phyloP scores from a whole-genome alignment of 2,113 vertebrate species.

The Recurvirostra avosetta region DNA sequence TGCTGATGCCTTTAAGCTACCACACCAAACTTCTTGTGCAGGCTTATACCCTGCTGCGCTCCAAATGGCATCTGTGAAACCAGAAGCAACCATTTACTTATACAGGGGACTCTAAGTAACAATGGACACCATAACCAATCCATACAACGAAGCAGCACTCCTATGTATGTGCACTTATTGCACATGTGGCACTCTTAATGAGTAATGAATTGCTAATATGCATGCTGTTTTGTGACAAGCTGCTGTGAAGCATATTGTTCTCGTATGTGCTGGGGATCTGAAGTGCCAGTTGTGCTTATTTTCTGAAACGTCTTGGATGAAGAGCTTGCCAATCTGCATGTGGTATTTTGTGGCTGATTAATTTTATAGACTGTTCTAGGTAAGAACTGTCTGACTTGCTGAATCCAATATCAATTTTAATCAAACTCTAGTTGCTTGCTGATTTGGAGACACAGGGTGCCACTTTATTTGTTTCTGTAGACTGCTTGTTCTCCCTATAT shows the following conservation, averaged over 20 bases:
- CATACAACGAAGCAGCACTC: not conserved
- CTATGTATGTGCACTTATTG: not conserved
- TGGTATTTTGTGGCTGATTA: not conserved
- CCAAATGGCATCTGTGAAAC: not conserved
- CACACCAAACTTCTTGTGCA: not conserved
- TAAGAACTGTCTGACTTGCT: not conserved
- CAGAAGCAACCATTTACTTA: not conserved
- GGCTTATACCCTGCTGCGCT: not conserved
- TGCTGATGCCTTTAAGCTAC: not conserved
- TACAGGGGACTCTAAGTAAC: not conserved
- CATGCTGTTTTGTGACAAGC: not conserved
- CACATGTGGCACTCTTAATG: not conserved
- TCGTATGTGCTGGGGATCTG: not conserved
- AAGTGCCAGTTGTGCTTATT: not conserved
- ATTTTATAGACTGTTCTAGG: constrained; percentile 16
- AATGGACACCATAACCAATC: not conserved
- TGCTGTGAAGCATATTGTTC: not conserved
- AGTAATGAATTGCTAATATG: not conserved
- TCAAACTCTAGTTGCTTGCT: constrained; percentile 1
- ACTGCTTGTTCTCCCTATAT: not conserved
- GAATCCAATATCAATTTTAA: constrained; percentile 41
- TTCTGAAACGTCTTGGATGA: not conserved
- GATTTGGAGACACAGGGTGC: not conserved
- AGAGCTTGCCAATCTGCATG: not conserved
- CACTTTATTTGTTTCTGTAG: not conserved